Percentiles rank a stretch among this genome's conserved stretches.
Evolutionary conservation across 2,113 vertebrate species (phyloP).

Genomic region (Mobula hypostoma): DNA sequence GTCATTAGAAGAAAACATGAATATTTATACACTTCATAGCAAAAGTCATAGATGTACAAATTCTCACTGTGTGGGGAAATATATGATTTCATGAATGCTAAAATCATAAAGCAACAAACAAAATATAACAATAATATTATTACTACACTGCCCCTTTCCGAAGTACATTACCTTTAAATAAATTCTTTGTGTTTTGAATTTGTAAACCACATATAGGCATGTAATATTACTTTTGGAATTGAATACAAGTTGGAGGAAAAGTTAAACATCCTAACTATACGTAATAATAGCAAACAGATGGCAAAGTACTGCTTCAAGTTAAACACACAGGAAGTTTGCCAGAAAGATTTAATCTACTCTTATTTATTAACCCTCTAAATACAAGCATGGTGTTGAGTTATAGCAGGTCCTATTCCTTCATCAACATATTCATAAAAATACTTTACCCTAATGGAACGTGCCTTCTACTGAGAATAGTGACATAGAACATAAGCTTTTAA

Average conservation of each 20-base stretch:
- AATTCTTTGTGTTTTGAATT: neutral
- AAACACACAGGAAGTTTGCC: conserved; percentile 36
- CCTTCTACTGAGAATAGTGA: neutral
- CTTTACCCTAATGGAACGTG: neutral
- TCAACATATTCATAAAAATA: neutral
- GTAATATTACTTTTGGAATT: conserved; percentile 34
- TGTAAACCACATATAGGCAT: conserved; percentile 3
- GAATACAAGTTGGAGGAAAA: conserved; percentile 29
- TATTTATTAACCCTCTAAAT: conserved; percentile 30
- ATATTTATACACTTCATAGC: neutral
- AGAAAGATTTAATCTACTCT: conserved; percentile 33
- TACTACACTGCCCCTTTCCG: neutral
- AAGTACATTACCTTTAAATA: conserved; percentile 4
- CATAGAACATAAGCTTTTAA: neutral
- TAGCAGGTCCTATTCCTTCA: neutral
- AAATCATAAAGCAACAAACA: neutral
- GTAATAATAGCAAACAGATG: conserved; percentile 37
- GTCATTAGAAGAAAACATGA: neutral
- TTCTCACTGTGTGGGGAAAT: neutral
- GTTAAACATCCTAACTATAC: conserved; percentile 30
- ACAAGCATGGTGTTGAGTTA: conserved; percentile 13
- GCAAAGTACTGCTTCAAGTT: conserved; percentile 14
- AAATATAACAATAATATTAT: neutral
- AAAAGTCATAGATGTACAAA: neutral
- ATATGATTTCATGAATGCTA: neutral